Percentiles rank a stretch among this genome's conserved stretches.
These are phyloP conservation scores for human DNA, from an alignment of 2,113 vertebrate species.

Conservation along the genomic window DNA sequence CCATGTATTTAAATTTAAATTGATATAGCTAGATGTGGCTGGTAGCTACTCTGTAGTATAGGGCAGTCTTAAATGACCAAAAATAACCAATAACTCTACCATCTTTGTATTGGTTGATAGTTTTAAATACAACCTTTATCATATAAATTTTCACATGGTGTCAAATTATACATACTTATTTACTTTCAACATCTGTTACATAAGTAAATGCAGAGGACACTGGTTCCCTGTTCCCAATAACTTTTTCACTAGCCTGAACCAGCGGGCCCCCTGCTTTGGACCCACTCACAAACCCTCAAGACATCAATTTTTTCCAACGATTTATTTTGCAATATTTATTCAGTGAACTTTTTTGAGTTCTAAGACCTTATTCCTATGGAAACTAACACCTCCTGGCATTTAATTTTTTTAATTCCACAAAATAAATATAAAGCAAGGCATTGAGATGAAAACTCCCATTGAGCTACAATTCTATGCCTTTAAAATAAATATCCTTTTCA, in stretches of 20 bases:
- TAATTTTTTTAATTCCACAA: constrained; percentile 41
- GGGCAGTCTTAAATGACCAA: not conserved
- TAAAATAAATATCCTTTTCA: constrained; percentile 65
- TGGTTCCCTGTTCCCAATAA: not conserved
- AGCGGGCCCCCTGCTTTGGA: not conserved
- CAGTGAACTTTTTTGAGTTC: constrained; percentile 49
- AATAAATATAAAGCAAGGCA: constrained; percentile 41
- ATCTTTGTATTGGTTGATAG: not conserved
- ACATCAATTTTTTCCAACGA: constrained; percentile 39
- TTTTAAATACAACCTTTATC: not conserved
- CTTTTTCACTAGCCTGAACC: not conserved
- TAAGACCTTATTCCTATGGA: constrained; percentile 50
- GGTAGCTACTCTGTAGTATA: not conserved
- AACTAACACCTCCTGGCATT: constrained; percentile 44
- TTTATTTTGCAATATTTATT: constrained; percentile 45
- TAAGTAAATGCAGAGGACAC: not conserved
- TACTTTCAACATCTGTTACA: not conserved
- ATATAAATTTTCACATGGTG: not conserved
- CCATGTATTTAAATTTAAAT: not conserved
- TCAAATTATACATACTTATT: not conserved
- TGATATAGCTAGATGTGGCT: not conserved
- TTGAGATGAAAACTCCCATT: constrained; percentile 39
- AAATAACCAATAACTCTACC: not conserved
- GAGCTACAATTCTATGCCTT: constrained; percentile 42
- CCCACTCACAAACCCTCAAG: not conserved